Conservation (phyloP, 2,797 vertebrate species). For the Halcyon smyrnensis region DNA sequence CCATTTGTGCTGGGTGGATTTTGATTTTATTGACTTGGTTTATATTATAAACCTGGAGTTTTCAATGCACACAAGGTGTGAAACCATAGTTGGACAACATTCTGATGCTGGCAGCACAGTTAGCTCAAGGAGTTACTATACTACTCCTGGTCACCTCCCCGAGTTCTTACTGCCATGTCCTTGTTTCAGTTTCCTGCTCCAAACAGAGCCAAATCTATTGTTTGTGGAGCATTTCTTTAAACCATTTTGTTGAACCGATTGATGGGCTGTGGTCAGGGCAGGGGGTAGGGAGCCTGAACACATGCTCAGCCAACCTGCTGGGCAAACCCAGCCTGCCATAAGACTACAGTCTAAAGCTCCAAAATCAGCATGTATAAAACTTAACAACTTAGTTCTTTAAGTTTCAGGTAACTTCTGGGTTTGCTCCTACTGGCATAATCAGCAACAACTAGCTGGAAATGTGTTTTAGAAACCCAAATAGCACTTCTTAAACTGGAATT, state of each 20-base stretch:
- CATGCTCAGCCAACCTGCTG: not conserved
- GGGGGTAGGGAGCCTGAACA: not conserved
- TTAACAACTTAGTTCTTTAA: not conserved
- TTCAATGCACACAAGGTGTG: not conserved
- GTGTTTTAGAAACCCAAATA: not conserved
- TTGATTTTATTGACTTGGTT: not conserved
- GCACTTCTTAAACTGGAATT: not conserved
- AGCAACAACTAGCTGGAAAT: not conserved
- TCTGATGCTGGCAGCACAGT: not conserved
- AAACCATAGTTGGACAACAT: not conserved
- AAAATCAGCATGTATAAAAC: not conserved
- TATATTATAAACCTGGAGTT: not conserved
- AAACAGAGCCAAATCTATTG: not conserved
- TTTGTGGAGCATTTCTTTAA: not conserved
- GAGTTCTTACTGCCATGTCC: not conserved
- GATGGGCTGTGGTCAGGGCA: not conserved
- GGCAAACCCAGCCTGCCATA: not conserved
- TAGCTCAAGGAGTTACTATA: not conserved
- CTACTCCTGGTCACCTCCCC: not conserved
- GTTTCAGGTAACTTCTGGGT: not conserved
- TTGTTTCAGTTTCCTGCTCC: not conserved
- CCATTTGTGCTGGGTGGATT: not conserved
- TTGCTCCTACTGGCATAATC: not conserved
- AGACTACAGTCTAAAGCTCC: not conserved
- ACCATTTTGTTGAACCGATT: accelerated